phyloP scores from a whole-genome alignment of 2,888 invertebrate genomes.

The Papilio elwesi region DNA sequence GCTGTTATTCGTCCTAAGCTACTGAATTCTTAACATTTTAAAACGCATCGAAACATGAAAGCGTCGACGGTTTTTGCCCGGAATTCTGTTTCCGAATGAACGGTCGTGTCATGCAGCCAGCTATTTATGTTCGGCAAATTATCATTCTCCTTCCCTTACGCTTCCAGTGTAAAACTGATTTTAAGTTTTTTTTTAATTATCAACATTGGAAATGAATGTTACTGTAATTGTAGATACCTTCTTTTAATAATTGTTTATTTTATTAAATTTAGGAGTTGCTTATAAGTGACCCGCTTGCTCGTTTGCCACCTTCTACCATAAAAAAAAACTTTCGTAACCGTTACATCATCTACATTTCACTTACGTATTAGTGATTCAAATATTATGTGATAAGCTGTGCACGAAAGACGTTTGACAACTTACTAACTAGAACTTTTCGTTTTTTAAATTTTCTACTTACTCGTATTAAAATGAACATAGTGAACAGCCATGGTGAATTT shows the following conservation, averaged over 20 bases:
- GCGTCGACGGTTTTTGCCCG: conserved; percentile 42
- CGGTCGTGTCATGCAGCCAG: conserved; percentile 42
- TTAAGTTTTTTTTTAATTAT: not conserved
- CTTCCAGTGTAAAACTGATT: not conserved
- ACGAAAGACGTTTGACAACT: not conserved
- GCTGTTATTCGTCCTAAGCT: not conserved
- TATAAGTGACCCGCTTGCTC: no score
- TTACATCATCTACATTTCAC: not conserved
- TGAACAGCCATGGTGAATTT: no score
- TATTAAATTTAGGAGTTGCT: no score
- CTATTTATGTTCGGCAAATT: conserved; percentile 32
- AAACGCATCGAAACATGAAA: conserved; percentile 44
- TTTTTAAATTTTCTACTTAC: not conserved
- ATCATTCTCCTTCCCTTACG: conserved; percentile 1
- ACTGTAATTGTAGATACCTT: no score
- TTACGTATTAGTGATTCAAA: not conserved
- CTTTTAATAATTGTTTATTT: no score
- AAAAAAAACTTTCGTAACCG: no score
- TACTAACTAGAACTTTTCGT: not conserved
- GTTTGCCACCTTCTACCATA: no score
- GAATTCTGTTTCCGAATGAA: conserved; percentile 38
- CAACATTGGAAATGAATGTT: no score
- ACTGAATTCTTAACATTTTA: conserved; percentile 43
- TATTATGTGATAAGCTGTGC: not conserved
- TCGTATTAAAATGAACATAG: no score